These are phyloP conservation scores for Coreius guichenoti DNA, from an alignment of 2,797 vertebrate genomes.

Conservation along the genomic window DNA sequence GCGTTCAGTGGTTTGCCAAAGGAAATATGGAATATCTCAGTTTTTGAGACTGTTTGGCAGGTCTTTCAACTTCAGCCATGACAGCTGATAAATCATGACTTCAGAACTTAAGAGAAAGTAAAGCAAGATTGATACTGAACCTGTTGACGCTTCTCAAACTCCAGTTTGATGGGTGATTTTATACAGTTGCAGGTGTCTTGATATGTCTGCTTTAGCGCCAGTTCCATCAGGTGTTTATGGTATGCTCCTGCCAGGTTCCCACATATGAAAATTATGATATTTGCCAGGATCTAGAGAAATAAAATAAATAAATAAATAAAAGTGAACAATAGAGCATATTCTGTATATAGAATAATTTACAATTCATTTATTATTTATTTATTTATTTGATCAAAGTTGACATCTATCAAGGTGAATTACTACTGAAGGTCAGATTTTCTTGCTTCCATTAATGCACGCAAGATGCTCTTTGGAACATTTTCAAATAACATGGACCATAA, in stretches of 20 bases:
- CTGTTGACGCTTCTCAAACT: constrained; percentile 97
- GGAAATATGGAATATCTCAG: background rate
- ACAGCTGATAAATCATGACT: background rate
- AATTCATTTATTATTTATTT: background rate
- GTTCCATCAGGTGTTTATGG: constrained; percentile 96
- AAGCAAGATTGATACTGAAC: constrained; percentile 69
- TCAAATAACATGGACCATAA: background rate
- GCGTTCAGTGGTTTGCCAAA: constrained; percentile 4
- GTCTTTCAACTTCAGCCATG: background rate
- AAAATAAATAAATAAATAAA: constrained; percentile 38
- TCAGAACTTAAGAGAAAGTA: constrained; percentile 13
- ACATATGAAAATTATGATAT: constrained; percentile 94
- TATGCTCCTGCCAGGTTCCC: constrained; percentile 96
- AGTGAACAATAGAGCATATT: constrained; percentile 19
- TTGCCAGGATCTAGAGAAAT: constrained; percentile 88
- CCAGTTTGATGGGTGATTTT: constrained; percentile 96
- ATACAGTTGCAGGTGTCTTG: constrained; percentile 98
- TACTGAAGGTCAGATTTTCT: background rate
- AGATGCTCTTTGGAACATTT: background rate
- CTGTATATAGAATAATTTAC: background rate
- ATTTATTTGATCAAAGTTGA: background rate
- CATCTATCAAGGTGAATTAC: background rate
- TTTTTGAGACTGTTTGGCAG: background rate
- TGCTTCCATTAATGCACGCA: background rate
- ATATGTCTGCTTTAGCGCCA: constrained; percentile 93